Percentiles rank a stretch among this genome's conserved stretches.
Evolutionary conservation across 2,113 vertebrate species (phyloP).

Genomic region (Lathamus discolor): DNA sequence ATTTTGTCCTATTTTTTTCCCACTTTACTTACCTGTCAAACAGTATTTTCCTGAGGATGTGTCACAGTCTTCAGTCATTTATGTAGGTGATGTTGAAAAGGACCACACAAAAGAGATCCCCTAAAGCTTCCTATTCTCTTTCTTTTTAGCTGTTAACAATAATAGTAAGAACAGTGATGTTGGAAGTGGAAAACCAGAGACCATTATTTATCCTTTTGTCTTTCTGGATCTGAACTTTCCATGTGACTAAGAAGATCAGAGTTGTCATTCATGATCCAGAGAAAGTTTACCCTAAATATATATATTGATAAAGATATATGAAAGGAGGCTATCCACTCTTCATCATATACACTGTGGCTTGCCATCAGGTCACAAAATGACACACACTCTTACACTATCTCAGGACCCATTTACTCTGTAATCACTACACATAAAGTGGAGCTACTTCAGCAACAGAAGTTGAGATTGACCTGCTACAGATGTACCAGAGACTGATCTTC

Average conservation of each 20-base stretch:
- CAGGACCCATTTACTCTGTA: neutral
- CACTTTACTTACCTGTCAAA: neutral
- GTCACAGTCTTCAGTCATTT: neutral
- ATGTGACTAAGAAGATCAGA: neutral
- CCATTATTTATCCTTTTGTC: neutral
- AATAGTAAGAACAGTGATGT: neutral
- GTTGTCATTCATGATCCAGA: neutral
- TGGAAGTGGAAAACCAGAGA: neutral
- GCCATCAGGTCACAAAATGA: neutral
- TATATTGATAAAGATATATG: neutral
- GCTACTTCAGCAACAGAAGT: neutral
- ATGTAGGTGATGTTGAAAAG: neutral
- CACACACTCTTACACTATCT: neutral
- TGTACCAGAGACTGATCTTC: neutral
- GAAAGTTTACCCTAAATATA: neutral
- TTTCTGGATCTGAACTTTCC: neutral
- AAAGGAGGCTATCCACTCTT: neutral
- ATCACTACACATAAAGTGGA: neutral
- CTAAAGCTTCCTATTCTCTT: slow-evolving; percentile 8
- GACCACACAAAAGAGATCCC: neutral
- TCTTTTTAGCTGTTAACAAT: slow-evolving; percentile 1
- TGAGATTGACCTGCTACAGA: neutral
- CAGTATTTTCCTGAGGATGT: neutral
- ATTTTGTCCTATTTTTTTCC: neutral
- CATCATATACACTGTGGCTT: neutral